Evolutionary conservation across 2,113 vertebrate species (phyloP).

Genomic region (Spea multiplicata): DNA sequence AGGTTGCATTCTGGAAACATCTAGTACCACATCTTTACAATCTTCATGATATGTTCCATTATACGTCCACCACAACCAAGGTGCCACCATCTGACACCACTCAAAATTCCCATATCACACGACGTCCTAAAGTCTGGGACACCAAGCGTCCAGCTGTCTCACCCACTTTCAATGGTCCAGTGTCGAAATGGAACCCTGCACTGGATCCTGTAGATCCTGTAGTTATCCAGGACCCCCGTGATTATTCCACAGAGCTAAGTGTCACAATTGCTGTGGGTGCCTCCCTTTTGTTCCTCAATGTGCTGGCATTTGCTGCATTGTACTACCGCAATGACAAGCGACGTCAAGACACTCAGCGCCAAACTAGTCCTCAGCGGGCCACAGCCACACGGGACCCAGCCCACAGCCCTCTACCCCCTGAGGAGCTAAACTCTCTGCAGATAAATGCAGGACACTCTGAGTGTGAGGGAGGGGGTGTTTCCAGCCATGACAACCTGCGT

Average conservation of each 20-base stretch:
- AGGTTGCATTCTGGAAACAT: slow-evolving; percentile 99
- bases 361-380: slow-evolving; percentile 86
- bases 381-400: slow-evolving; percentile 74
- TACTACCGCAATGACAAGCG: slow-evolving; percentile 99
- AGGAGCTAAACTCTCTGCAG: slow-evolving; percentile 94
- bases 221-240: slow-evolving; percentile 88
- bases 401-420: slow-evolving; percentile 78
- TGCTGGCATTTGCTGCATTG: slow-evolving; percentile 92
- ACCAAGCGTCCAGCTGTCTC: slow-evolving; percentile 94
- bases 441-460: slow-evolving; percentile 91
- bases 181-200: slow-evolving; percentile 77
- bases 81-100: slow-evolving; percentile 94
- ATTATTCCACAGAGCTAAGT: slow-evolving; percentile 97
- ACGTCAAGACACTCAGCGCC: slow-evolving; percentile 85
- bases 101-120: slow-evolving; percentile 90
- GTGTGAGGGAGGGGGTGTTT: slow-evolving; percentile 76
- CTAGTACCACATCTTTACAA: slow-evolving; percentile 97
- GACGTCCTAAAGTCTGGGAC: slow-evolving; percentile 91
- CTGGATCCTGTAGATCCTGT: slow-evolving; percentile 84
- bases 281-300: slow-evolving; percentile 95
- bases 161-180: slow-evolving; percentile 87
- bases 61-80: slow-evolving; percentile 96
- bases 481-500: slow-evolving; percentile 81
- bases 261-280: slow-evolving; percentile 97
- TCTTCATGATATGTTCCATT: slow-evolving; percentile 98